Evolutionary conservation across 1,140 invertebrate genomes (phyloP), one percentile per base, ranked within the genome.

Genomic region (Leguminivora glycinivorella): DNA sequence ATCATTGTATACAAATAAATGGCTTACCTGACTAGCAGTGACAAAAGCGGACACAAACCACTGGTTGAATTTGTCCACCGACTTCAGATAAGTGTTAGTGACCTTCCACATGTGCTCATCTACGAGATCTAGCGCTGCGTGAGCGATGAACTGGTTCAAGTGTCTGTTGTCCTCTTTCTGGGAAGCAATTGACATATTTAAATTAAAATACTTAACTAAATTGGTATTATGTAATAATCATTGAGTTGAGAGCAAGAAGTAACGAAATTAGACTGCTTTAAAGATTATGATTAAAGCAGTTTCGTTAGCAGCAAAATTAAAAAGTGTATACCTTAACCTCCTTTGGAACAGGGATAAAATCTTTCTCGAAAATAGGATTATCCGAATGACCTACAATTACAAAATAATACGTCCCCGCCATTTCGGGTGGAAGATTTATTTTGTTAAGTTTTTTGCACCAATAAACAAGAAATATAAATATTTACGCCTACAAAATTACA

Each of bases 31-130:
- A 75, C 98, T 98, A 22, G 98, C 98, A 6, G 98, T 99, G 0
- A 99, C 98, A 93, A 99, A 99, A 4, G 98, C 98, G 24, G 98
- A 99, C 0, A 99, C 98, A 93, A 98, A 98, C 98, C 98, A 99
- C 81, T 99, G 98, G 92, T 99, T 99, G 87, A 99, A 99, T 84
- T 99, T 99, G 85, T 99, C 99, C 4, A 99, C 97, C 43, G 97
- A 96, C 92, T 99, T 99, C 0, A 99, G 92, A 87, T 99, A 98
- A 96, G 99, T 99, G 82, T 96, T 98, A 26, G 95, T 96, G 2
- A 96, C 98, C 78, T 97, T 97, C 97, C 98, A 98, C 93, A 98
- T 96, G 82, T 99, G 97, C 83, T 99, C 98, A 90, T 99, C 98
- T 0, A 99, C 97, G 58, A 99, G 92, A 92, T 99, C 99, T 24